Conservation (phyloP, 2,113 vertebrate genomes). For the Proteles cristata region DNA sequence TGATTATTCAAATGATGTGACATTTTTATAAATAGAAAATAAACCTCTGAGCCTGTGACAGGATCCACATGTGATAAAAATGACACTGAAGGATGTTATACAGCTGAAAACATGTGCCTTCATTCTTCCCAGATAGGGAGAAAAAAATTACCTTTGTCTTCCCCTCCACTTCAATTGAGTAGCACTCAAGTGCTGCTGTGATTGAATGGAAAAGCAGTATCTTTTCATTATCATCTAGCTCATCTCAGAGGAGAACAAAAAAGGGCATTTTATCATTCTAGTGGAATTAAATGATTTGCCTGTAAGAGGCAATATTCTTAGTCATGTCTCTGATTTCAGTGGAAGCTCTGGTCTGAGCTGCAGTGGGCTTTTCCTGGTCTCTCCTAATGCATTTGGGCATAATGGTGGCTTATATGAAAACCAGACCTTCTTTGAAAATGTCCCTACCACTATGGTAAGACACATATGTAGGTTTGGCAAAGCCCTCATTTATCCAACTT, state of each 20-base stretch:
- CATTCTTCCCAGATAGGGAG: slow-evolving; percentile 64
- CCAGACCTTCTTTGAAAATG: slow-evolving; percentile 59
- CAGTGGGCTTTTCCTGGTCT: slow-evolving; percentile 76
- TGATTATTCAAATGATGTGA: slow-evolving; percentile 61
- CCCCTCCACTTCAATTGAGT: slow-evolving; percentile 80
- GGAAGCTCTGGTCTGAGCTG: slow-evolving; percentile 76
- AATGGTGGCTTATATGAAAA: slow-evolving; percentile 83
- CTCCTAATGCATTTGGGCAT: slow-evolving; percentile 84
- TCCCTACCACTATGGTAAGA: slow-evolving; percentile 65
- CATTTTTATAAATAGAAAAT: slow-evolving; percentile 77
- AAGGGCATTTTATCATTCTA: slow-evolving; percentile 74
- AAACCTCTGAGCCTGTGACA: slow-evolving; percentile 71
- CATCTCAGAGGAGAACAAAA: slow-evolving; percentile 65
- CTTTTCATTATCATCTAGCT: slow-evolving; percentile 77
- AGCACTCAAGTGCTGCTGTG: slow-evolving; percentile 77
- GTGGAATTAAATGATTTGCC: slow-evolving; percentile 85
- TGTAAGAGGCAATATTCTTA: slow-evolving; percentile 74
- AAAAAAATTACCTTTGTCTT: slow-evolving; percentile 75
- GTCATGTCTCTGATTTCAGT: slow-evolving; percentile 70
- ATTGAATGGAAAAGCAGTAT: slow-evolving; percentile 83
- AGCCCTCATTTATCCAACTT: slow-evolving; percentile 50
- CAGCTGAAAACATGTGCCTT: slow-evolving; percentile 61
- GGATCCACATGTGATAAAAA: slow-evolving; percentile 55
- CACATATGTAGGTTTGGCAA: slow-evolving; percentile 80
- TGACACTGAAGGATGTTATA: slow-evolving; percentile 67